Percentiles rank a stretch among this genome's conserved stretches.
phyloP scores from a whole-genome alignment of 1,140 invertebrate species.

The Aporrectodea caliginosa region DNA sequence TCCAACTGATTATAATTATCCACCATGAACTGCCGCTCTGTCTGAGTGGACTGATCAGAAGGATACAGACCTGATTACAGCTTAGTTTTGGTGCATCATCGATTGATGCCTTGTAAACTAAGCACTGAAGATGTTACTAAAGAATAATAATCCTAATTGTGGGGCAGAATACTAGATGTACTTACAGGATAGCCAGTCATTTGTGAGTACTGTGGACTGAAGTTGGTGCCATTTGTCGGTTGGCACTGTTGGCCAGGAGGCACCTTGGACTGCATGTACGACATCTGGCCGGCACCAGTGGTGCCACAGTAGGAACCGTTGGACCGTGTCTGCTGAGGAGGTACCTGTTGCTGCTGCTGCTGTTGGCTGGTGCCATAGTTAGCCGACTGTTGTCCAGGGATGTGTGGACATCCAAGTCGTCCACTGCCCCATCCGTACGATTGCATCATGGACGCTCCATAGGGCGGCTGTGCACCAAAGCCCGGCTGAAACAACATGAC shows the following conservation, averaged over 20 bases:
- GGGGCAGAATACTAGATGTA: no score
- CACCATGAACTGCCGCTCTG: no score
- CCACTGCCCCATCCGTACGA: not conserved
- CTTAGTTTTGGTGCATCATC: no score
- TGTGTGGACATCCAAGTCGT: not conserved
- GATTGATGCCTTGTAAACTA: no score
- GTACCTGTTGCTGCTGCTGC: slow-evolving; percentile 33
- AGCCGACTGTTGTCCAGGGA: not conserved
- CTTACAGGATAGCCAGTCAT: slow-evolving; percentile 16
- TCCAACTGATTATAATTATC: no score
- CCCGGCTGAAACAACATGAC: not conserved
- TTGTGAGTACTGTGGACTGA: slow-evolving; percentile 49
- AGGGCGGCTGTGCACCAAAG: not conserved
- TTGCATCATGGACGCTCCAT: not conserved
- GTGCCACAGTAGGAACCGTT: slow-evolving; percentile 53
- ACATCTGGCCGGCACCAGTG: slow-evolving; percentile 43
- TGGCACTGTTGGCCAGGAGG: not conserved
- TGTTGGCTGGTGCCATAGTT: slow-evolving; percentile 7
- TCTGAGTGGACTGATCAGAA: no score
- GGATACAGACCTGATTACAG: no score
- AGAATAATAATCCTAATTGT: no score
- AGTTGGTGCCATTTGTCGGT: slow-evolving; percentile 18
- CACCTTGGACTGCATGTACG: slow-evolving; percentile 37
- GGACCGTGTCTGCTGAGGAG: slow-evolving; percentile 37
- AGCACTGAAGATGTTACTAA: no score